Evolutionary conservation across 2,113 vertebrate species (phyloP).

Genomic region (Phaethornis superciliosus): DNA sequence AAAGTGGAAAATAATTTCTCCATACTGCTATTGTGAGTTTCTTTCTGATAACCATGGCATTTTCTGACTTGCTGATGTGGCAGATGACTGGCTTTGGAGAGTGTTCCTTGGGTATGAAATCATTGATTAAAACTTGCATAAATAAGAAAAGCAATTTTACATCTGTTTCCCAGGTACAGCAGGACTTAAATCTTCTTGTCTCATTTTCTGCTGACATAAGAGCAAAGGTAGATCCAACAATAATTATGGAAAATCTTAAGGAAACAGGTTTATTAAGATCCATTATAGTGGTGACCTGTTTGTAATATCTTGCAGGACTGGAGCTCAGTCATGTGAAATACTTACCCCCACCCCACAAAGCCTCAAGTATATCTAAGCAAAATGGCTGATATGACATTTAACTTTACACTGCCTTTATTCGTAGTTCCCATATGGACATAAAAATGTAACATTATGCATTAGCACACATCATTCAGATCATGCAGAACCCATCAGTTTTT

Average conservation of each 20-base stretch:
- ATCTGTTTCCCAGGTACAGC: slow-evolving; percentile 16
- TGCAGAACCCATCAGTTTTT: background rate
- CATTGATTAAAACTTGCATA: background rate
- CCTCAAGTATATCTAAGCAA: background rate
- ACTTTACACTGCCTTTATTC: background rate
- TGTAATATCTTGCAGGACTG: background rate
- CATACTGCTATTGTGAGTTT: background rate
- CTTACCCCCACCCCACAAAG: background rate
- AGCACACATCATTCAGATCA: background rate
- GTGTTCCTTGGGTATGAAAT: background rate
- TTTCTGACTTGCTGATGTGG: background rate
- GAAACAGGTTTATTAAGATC: slow-evolving; percentile 54
- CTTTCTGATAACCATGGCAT: background rate
- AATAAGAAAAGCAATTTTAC: background rate
- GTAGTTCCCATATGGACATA: background rate
- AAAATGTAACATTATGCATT: background rate
- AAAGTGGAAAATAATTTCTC: background rate
- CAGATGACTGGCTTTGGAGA: background rate
- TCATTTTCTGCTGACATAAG: slow-evolving; percentile 49
- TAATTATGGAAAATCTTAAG: slow-evolving; percentile 53
- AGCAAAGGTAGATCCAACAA: slow-evolving; percentile 49
- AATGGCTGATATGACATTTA: background rate
- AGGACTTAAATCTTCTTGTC: slow-evolving; percentile 41
- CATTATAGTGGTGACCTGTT: slow-evolving; percentile 7
- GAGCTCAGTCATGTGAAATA: background rate